A percentile compares a stretch with the other conserved stretches of the same genome.
Conservation (phyloP, 2,113 vertebrate species). For the Cyanoderma ruficeps region DNA sequence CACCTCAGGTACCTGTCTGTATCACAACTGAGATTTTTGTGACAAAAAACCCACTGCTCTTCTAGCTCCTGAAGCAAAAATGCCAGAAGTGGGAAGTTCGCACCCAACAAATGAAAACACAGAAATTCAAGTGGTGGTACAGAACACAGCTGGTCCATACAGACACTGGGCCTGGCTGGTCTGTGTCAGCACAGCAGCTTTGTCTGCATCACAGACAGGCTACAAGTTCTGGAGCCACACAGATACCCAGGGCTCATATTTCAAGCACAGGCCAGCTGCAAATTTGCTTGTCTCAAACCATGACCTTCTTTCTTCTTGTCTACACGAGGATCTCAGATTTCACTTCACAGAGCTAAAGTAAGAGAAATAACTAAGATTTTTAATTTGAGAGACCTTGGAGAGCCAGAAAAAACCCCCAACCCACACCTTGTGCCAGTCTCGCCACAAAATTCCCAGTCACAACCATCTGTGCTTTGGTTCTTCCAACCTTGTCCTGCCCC, state of each 20-base stretch:
- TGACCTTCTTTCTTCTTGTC: neutral
- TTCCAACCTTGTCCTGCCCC: neutral
- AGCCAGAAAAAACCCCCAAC: neutral
- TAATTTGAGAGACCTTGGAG: neutral
- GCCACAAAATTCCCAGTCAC: neutral
- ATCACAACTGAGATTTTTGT: neutral
- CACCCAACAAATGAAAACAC: neutral
- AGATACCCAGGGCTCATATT: neutral
- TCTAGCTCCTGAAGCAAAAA: neutral
- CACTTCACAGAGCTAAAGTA: neutral
- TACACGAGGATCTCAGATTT: neutral
- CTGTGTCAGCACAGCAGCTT: neutral
- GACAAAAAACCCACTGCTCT: neutral
- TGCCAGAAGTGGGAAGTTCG: neutral
- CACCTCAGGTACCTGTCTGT: neutral
- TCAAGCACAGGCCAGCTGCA: neutral
- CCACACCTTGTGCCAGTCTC: neutral
- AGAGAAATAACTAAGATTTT: neutral
- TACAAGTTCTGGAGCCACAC: neutral
- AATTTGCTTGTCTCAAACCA: neutral
- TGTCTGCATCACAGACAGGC: neutral
- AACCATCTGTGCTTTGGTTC: neutral
- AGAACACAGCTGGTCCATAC: neutral
- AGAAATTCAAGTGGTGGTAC: neutral
- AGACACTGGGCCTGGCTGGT: neutral